phyloP scores from a whole-genome alignment of 2,888 invertebrate genomes.

The Molorchus minor region DNA sequence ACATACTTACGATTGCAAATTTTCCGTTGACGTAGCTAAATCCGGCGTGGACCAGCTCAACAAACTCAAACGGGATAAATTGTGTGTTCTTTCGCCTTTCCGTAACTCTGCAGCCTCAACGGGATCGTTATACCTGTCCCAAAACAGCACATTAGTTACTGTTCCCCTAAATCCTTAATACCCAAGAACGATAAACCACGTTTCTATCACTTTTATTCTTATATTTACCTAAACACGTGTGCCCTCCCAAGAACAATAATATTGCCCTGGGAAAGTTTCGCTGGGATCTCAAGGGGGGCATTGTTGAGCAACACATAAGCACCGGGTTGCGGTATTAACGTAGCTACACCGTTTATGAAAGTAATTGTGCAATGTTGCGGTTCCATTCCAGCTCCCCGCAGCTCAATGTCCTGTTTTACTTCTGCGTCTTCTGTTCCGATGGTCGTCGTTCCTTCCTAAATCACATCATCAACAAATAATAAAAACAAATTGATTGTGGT shows the following conservation, averaged over 20 bases:
- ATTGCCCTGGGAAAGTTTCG: conserved; percentile 80
- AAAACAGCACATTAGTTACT: background rate
- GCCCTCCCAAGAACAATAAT: conserved; percentile 71
- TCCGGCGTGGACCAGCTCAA: conserved; percentile 85
- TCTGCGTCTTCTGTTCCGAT: conserved; percentile 82
- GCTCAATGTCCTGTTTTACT: conserved; percentile 77
- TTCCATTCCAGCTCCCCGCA: conserved; percentile 79
- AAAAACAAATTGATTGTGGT: too few relatives aligned
- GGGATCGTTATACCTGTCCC: conserved; percentile 83
- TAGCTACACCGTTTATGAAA: conserved; percentile 76
- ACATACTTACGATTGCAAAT: conserved; percentile 62
- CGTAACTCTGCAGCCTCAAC: conserved; percentile 86
- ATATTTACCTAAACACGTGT: conserved; percentile 64
- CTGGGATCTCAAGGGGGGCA: conserved; percentile 79
- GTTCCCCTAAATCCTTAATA: too few relatives aligned
- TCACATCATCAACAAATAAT: too few relatives aligned
- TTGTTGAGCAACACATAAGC: conserved; percentile 87
- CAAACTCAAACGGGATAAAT: conserved; percentile 82
- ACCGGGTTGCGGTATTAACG: conserved; percentile 75
- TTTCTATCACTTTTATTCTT: background rate
- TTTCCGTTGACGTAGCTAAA: conserved; percentile 77
- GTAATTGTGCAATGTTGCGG: conserved; percentile 81
- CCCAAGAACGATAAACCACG: too few relatives aligned
- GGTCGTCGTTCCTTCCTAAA: conserved; percentile 83
- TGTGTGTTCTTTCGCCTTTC: conserved; percentile 78